Evolutionary conservation across 2,888 invertebrate genomes (phyloP).

Genomic region (Drepana falcataria): DNA sequence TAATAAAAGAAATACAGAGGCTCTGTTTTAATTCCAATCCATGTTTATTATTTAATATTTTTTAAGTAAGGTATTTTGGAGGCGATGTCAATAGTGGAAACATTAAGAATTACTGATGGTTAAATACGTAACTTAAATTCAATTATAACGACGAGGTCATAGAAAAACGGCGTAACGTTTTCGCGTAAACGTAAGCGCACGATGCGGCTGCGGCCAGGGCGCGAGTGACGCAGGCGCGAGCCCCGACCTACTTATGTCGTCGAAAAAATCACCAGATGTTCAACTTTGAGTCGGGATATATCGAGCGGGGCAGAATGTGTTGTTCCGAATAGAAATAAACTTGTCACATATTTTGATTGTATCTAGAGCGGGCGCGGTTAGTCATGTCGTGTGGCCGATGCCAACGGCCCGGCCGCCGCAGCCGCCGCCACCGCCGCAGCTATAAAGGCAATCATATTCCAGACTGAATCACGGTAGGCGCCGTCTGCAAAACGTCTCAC

Average conservation of each 20-base stretch:
- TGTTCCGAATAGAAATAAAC: conserved; percentile 78
- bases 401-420: conserved; percentile 64
- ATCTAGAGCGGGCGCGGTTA: conserved; percentile 77
- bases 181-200: conserved; percentile 66
- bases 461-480: conserved; percentile 74
- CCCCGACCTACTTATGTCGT: conserved; percentile 78
- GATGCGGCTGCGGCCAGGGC: conserved; percentile 43
- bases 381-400: conserved; percentile 72
- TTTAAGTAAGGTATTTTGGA: no score
- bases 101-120: neutral
- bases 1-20: no score
- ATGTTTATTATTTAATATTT: no score
- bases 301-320: conserved; percentile 70
- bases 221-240: conserved; percentile 68
- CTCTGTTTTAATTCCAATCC: no score
- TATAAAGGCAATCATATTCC: conserved; percentile 72
- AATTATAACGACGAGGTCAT: conserved; percentile 30
- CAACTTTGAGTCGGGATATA: conserved; percentile 69
- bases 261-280: conserved; percentile 76
- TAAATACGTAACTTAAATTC: neutral
- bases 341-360: conserved; percentile 79
- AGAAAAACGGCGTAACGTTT: conserved; percentile 51
- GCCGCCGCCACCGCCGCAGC: conserved; percentile 48
- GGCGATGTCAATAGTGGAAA: no score
- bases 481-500: conserved; percentile 78